Conservation (phyloP, 2,888 invertebrate genomes). For the Macrosoma leucophasiata region DNA sequence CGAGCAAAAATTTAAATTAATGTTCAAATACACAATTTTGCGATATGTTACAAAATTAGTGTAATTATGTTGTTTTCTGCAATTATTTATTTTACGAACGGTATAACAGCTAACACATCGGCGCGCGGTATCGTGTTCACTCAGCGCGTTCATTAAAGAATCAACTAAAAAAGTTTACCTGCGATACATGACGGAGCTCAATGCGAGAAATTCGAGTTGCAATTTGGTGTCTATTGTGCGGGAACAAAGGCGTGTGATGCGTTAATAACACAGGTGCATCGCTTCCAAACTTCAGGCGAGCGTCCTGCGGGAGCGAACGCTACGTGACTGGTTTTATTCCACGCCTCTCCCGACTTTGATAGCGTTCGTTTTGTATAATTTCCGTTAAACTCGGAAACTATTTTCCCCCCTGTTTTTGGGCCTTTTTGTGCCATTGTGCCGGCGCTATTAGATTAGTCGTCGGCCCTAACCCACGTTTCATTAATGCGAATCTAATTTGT, state of each 20-base stretch:
- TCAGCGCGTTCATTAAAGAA: no score
- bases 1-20: no score
- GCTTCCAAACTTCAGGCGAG: slow-evolving; percentile 47
- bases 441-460: slow-evolving; percentile 50
- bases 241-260: slow-evolving; percentile 67
- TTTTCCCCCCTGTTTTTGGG: slow-evolving; percentile 57
- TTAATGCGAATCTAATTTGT: slow-evolving; percentile 67
- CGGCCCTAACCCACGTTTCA: slow-evolving; percentile 56
- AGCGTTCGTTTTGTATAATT: slow-evolving; percentile 64
- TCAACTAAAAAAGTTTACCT: slow-evolving; percentile 41
- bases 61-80: no score
- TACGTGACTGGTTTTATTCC: slow-evolving; percentile 67
- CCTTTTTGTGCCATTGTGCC: slow-evolving; percentile 53
- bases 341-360: slow-evolving; percentile 59
- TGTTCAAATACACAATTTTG: no score
- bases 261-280: slow-evolving; percentile 71
- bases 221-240: slow-evolving; percentile 69
- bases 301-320: slow-evolving; percentile 36
- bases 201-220: slow-evolving; percentile 66
- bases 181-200: slow-evolving; percentile 41
- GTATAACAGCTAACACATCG: no score
- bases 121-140: no score
- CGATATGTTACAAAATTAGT: no score
- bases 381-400: slow-evolving; percentile 61
- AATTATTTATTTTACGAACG: no score